A percentile compares a stretch with the other conserved stretches of the same genome.
phyloP scores from a whole-genome alignment of 2,113 vertebrate genomes.

The Aplodontia rufa region DNA sequence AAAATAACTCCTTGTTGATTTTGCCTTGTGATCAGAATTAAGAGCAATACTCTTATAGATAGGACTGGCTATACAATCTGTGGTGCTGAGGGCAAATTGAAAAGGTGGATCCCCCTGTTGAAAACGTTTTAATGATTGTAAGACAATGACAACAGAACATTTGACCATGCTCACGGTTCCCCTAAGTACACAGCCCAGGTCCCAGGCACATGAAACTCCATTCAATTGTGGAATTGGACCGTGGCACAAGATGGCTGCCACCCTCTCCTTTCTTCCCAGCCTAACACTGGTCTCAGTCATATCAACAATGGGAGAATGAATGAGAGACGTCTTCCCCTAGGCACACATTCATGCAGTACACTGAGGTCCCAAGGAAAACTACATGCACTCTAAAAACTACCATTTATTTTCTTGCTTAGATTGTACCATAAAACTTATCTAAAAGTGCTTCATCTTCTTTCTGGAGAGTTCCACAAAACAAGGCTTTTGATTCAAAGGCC shows the following conservation, averaged over 20 bases:
- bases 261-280: background rate
- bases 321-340: background rate
- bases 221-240: background rate
- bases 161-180: background rate
- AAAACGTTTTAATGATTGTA: background rate
- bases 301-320: background rate
- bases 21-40: background rate
- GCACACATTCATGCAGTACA: background rate
- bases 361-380: background rate
- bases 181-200: too few relatives aligned
- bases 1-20: background rate
- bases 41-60: background rate
- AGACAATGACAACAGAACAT: background rate
- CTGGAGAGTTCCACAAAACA: background rate
- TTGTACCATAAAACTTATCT: background rate
- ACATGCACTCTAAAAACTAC: background rate
- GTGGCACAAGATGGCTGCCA: background rate
- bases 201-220: background rate
- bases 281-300: background rate
- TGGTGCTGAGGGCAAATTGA: background rate
- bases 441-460: conserved; percentile 35
- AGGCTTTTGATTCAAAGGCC: background rate
- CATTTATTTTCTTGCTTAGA: background rate
- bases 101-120: background rate
- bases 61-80: background rate